phyloP scores from a whole-genome alignment of 2,888 invertebrate genomes.

The Zonitis immaculata region DNA sequence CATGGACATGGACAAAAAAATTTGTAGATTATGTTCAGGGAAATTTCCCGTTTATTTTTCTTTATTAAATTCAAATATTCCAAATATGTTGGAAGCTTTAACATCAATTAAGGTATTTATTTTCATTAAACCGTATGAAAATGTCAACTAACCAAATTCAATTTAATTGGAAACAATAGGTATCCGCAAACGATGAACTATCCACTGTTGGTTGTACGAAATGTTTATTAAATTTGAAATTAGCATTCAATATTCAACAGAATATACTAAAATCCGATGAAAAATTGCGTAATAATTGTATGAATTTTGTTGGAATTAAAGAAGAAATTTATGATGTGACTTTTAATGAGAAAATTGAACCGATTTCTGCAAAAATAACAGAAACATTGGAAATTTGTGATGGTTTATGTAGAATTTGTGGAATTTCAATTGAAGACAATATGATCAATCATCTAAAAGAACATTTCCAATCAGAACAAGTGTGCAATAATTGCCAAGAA shows the following conservation, averaged over 20 bases:
- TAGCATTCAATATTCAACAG: constrained; percentile 31
- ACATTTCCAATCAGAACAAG: constrained; percentile 9
- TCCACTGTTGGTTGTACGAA: constrained; percentile 27
- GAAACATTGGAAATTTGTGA: constrained; percentile 1
- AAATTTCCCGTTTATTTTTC: constrained; percentile 26
- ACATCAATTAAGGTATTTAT: constrained; percentile 31
- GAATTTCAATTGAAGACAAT: not conserved
- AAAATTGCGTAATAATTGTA: constrained; percentile 12
- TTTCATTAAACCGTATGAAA: not conserved
- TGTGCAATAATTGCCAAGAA: constrained; percentile 7
- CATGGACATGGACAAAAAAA: constrained; percentile 10
- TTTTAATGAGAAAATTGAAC: not conserved
- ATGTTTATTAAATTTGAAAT: constrained; percentile 31
- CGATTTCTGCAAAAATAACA: not conserved
- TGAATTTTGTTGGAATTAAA: not conserved
- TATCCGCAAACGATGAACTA: constrained; percentile 6
- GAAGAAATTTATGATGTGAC: not conserved
- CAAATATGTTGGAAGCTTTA: constrained; percentile 30
- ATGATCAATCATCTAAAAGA: constrained; percentile 5
- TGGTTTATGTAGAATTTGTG: constrained; percentile 8
- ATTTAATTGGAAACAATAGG: not conserved
- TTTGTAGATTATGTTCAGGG: constrained; percentile 32
- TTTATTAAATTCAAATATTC: constrained; percentile 26
- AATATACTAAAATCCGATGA: constrained; percentile 25
- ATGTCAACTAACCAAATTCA: no score